phyloP scores from a whole-genome alignment of 2,797 vertebrate genomes.

The Scolopax bukidnonensis region DNA sequence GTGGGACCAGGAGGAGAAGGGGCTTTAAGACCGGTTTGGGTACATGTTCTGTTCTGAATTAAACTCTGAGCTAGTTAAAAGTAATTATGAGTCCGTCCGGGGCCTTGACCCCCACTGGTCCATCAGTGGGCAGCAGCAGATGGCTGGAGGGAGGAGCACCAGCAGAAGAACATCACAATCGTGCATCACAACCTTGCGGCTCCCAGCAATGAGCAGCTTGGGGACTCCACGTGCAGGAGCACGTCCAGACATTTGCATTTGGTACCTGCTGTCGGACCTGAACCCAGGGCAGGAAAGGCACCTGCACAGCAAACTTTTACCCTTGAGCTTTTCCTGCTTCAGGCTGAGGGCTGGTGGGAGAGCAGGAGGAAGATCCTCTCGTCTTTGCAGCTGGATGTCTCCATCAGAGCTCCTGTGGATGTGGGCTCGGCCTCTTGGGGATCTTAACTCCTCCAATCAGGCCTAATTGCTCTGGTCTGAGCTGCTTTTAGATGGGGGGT shows the following conservation, averaged over 20 bases:
- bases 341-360: fast-evolving
- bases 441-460: background rate
- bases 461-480: background rate
- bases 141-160: background rate
- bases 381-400: fast-evolving
- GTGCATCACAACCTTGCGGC: background rate
- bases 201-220: background rate
- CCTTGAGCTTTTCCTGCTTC: background rate
- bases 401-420: background rate
- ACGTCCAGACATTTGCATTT: background rate
- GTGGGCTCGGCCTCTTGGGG: background rate
- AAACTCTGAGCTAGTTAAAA: background rate
- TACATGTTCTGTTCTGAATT: background rate
- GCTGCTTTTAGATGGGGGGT: background rate
- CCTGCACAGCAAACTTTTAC: background rate
- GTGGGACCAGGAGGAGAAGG: fast-evolving
- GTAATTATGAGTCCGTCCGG: fast-evolving
- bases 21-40: background rate
- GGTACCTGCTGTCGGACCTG: background rate
- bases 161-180: background rate
- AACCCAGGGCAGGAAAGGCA: background rate
- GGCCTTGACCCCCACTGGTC: background rate
- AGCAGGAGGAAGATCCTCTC: background rate
- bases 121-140: background rate
- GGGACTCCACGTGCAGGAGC: background rate